Conservation (phyloP, 2,113 vertebrate species). For the Colossoma macropomum region DNA sequence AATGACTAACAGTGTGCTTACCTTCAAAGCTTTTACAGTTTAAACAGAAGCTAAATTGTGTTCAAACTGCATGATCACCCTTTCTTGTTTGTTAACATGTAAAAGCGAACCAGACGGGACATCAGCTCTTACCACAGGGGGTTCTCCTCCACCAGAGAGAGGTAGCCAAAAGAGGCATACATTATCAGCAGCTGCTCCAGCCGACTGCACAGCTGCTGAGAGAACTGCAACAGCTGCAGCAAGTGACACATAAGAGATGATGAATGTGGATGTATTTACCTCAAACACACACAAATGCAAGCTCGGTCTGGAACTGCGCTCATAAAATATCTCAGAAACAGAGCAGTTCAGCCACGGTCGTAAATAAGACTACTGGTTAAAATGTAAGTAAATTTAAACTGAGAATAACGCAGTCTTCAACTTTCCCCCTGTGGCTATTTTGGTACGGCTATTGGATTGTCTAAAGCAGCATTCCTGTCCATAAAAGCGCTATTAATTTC, state of each 20-base stretch:
- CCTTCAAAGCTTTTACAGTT: too few relatives aligned
- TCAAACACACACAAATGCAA: not conserved
- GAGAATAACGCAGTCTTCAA: too few relatives aligned
- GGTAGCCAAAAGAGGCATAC: slow-evolving; percentile 71
- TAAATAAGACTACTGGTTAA: not conserved
- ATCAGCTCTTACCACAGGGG: slow-evolving; percentile 73
- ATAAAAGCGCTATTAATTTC: too few relatives aligned
- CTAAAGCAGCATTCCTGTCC: too few relatives aligned
- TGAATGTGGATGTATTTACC: not conserved
- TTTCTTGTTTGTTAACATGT: too few relatives aligned
- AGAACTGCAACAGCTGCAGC: slow-evolving; percentile 80
- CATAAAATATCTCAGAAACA: not conserved
- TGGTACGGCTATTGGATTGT: too few relatives aligned
- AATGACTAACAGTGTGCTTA: too few relatives aligned
- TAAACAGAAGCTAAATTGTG: too few relatives aligned
- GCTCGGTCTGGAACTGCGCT: not conserved
- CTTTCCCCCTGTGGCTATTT: too few relatives aligned
- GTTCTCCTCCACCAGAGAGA: slow-evolving; percentile 78
- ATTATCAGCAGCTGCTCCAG: slow-evolving; percentile 83
- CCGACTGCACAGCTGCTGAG: slow-evolving; percentile 81
- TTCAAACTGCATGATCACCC: too few relatives aligned
- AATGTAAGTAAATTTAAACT: not conserved
- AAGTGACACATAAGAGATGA: not conserved
- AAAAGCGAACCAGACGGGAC: not conserved
- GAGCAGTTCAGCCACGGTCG: not conserved